Conservation (phyloP, 1,140 invertebrate species). For the Thaumatotibia leucotreta region DNA sequence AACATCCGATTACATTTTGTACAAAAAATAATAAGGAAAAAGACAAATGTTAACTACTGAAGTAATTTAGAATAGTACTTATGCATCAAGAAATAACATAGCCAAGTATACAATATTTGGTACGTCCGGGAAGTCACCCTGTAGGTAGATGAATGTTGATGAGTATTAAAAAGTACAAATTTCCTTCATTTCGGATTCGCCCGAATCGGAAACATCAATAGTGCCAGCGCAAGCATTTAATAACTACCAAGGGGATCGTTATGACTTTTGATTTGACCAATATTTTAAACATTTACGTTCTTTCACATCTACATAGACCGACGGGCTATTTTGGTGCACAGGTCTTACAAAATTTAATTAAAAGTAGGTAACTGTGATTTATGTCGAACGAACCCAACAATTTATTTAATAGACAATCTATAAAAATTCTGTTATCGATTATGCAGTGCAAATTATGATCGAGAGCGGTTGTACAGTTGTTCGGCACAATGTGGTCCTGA, state of each 20-base stretch:
- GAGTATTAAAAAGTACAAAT: slow-evolving; percentile 46
- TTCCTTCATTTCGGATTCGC: not conserved
- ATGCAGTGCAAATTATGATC: not conserved
- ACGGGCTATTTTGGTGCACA: not conserved
- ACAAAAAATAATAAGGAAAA: no score
- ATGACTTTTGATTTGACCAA: not conserved
- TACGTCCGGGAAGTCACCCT: no score
- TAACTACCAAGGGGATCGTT: not conserved
- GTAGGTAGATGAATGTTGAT: slow-evolving; percentile 1
- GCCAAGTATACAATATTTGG: no score
- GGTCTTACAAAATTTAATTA: not conserved
- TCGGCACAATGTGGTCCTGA: not conserved
- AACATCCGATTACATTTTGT: no score
- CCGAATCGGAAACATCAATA: not conserved
- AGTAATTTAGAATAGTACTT: no score
- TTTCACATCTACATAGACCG: not conserved
- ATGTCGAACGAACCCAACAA: not conserved
- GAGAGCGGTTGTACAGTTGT: not conserved
- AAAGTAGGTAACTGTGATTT: not conserved
- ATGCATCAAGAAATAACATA: no score
- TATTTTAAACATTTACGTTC: not conserved
- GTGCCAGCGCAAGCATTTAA: slow-evolving; percentile 1
- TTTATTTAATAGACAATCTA: not conserved
- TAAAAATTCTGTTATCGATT: not conserved
- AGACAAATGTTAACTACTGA: no score